Base-by-base conservation (phyloP, 2,888 invertebrate species). In the Phasia obesa region DNA sequence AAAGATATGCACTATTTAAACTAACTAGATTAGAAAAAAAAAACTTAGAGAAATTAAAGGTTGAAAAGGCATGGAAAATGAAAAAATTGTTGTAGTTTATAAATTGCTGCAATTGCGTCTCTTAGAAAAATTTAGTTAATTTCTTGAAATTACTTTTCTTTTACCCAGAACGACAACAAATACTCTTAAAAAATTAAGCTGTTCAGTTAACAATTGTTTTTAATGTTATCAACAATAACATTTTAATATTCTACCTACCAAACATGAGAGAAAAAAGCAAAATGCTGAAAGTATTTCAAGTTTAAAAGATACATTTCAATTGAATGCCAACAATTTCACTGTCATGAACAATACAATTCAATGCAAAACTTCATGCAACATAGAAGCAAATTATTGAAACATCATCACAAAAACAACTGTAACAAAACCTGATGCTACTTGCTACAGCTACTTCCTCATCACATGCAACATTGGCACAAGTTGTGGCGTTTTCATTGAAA, bases 241-340 rank as follows among this genome's bases (percentile, higher is more conserved):
- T 31, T 31, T 7, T 31, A 23, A 57, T 15, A 57, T 13, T 42
- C 27, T 73, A 62, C 21, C 42, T 44, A 17, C 15, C 15, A 42
- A 38, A 59, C 44, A 44, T 44, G 62, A 64, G 35, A 42, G n/a
- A 53, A 69, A 65, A 55, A 19, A 2, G 17, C 1, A 67, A 69
- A 69, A 6, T 47, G 17, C 0, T 19, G 4, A 21, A 4, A n/a
- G 27, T 23, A 19, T 31, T 75, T 65, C 47, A 59, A 49, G 38
- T 67, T 44, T 55, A 57, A 57, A 55, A 69, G 57, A 25, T 44
- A 27, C 15, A 44, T 69, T 69, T 13, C 25, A 55, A 60, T 53
- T 47, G 44, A 59, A 88, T 89, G 89, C 88, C 81, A 85, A 83
- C 86, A 89, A 88, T 90, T 89, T 89, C 89, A 89, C 89, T 90